A percentile compares a stretch with the other conserved stretches of the same genome.
Evolutionary conservation across 1,140 invertebrate genomes (phyloP).

Genomic region (Bombus turneri): DNA sequence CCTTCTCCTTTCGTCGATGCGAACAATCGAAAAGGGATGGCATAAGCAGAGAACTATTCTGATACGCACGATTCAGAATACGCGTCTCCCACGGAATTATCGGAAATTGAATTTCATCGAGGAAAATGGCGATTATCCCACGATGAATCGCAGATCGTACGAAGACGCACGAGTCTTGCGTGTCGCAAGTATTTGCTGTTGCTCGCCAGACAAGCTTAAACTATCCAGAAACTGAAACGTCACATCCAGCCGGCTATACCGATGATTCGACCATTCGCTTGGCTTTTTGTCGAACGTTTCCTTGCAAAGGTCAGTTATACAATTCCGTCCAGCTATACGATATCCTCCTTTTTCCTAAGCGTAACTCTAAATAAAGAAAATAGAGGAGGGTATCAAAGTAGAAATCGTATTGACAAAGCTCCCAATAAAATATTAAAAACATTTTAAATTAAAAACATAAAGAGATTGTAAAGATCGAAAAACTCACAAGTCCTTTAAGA

Average conservation of each 20-base stretch:
- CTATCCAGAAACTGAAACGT: conserved; percentile 55
- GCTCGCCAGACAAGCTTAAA: conserved; percentile 48
- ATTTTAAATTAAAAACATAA: not conserved
- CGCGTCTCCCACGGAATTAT: conserved; percentile 52
- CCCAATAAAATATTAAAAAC: not conserved
- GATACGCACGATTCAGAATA: conserved; percentile 64
- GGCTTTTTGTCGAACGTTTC: not conserved
- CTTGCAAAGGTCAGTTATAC: not conserved
- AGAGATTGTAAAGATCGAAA: not conserved
- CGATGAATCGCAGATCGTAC: conserved; percentile 54
- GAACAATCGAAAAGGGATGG: not conserved
- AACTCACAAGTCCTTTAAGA: rapidly evolving
- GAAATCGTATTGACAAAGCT: not conserved
- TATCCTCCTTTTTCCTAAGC: not conserved
- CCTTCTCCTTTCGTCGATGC: no score
- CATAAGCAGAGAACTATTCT: conserved; percentile 44
- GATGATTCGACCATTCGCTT: not conserved
- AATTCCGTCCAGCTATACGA: not conserved
- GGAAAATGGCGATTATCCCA: conserved; percentile 42
- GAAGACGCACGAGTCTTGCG: not conserved
- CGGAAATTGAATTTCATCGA: conserved; percentile 66
- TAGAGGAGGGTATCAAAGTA: not conserved
- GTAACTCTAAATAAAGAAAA: not conserved
- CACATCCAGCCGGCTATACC: conserved; percentile 49
- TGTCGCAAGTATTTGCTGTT: conserved; percentile 11